Conservation (phyloP, 2,888 invertebrate genomes). For the Reticulitermes lucifugus region DNA sequence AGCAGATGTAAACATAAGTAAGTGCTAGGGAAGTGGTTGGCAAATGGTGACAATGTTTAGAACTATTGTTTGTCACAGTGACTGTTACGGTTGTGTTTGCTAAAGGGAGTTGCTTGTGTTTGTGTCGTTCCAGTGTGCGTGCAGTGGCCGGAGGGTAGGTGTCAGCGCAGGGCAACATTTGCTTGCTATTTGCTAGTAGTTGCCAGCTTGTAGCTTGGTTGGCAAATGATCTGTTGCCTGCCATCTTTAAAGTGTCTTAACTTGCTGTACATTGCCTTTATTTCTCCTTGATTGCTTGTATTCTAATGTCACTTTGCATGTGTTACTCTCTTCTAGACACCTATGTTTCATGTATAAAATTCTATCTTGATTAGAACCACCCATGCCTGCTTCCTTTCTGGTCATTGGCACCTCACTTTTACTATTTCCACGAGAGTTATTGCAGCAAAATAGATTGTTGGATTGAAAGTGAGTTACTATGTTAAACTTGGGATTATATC, state of each 20-base stretch:
- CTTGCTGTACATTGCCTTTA: neutral
- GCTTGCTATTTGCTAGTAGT: conserved; percentile 40
- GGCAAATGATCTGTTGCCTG: conserved; percentile 12
- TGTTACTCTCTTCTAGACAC: neutral
- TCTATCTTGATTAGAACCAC: too few relatives aligned
- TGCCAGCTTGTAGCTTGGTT: conserved; percentile 35
- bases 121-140: conserved; percentile 85
- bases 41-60: neutral
- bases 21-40: conserved; percentile 28
- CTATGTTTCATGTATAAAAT: neutral
- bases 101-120: conserved; percentile 54
- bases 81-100: conserved; percentile 19
- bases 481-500: too few relatives aligned
- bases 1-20: conserved; percentile 3
- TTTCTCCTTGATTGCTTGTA: neutral
- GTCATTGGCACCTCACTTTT: too few relatives aligned
- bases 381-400: too few relatives aligned
- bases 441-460: too few relatives aligned
- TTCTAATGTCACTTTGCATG: conserved; percentile 9
- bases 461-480: too few relatives aligned
- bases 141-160: conserved; percentile 92
- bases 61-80: conserved; percentile 1
- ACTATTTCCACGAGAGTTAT: too few relatives aligned
- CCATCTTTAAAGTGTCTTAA: conserved; percentile 26
- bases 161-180: conserved; percentile 50